Conservation (phyloP, 2,113 vertebrate species). For the Raphicerus campestris region DNA sequence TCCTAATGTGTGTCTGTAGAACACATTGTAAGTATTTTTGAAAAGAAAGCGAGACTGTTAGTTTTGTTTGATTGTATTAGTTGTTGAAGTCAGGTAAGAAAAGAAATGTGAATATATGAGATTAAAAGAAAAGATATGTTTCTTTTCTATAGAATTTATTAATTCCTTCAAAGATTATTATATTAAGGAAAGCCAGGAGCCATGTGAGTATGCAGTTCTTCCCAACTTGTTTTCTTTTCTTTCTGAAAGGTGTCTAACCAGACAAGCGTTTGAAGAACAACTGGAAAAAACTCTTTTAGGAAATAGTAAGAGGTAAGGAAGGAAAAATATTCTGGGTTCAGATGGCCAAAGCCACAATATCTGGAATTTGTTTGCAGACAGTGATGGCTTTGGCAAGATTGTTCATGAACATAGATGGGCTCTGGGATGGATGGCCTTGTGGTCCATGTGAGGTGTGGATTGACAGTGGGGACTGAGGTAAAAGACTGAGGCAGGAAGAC, state of each 20-base stretch:
- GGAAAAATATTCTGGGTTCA: background rate
- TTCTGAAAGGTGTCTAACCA: background rate
- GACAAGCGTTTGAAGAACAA: background rate
- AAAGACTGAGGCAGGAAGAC: background rate
- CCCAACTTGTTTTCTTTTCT: background rate
- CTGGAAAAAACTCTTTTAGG: background rate
- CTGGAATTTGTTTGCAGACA: background rate
- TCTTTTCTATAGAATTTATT: background rate
- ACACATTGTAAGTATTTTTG: background rate
- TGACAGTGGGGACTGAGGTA: background rate
- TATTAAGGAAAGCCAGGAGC: background rate
- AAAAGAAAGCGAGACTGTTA: background rate
- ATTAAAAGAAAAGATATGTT: background rate
- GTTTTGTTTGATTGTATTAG: background rate
- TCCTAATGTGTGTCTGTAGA: background rate
- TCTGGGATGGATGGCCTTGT: background rate
- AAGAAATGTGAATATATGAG: background rate
- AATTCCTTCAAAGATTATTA: background rate
- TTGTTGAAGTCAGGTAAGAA: slow-evolving; percentile 8
- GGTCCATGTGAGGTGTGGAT: background rate
- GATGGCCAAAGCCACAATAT: background rate
- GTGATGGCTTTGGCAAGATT: background rate
- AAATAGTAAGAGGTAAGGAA: background rate
- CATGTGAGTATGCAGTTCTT: background rate
- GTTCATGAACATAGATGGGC: background rate